Percentiles rank a stretch among this genome's conserved stretches.
Evolutionary conservation across 1,140 invertebrate genomes (phyloP).

Genomic region (Subanguina moxae): DNA sequence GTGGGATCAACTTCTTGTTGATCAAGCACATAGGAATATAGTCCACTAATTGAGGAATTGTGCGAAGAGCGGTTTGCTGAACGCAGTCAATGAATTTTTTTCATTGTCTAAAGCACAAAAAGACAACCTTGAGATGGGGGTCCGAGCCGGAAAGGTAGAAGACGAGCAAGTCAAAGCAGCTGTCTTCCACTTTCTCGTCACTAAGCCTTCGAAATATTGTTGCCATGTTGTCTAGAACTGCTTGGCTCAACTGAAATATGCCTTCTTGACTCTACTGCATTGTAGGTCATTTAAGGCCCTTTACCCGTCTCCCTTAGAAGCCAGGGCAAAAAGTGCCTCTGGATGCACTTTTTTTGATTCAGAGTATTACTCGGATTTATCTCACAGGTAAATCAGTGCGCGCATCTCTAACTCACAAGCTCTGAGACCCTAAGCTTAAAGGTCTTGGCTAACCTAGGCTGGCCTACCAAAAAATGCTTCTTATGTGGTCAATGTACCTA

Average conservation of each 20-base stretch:
- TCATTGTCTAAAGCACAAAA: not conserved
- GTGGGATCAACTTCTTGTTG: constrained; percentile 46
- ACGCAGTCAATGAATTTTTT: constrained; percentile 11
- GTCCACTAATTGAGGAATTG: constrained; percentile 47
- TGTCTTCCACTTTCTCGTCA: constrained; percentile 46
- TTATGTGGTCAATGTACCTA: too few species aligned
- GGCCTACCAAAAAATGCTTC: too few species aligned
- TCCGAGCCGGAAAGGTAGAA: constrained; percentile 35
- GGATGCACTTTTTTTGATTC: too few species aligned
- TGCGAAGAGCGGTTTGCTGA: constrained; percentile 49
- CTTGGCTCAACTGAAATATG: constrained; percentile 27
- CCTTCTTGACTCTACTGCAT: too few species aligned
- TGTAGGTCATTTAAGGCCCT: too few species aligned
- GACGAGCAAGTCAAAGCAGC: constrained; percentile 39
- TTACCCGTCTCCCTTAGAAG: too few species aligned
- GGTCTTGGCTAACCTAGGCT: too few species aligned
- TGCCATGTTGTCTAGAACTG: constrained; percentile 41
- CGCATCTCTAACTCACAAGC: too few species aligned
- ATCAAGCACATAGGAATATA: constrained; percentile 50
- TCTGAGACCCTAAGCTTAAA: too few species aligned
- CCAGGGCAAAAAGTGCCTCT: too few species aligned
- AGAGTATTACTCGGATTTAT: too few species aligned
- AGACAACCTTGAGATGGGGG: constrained; percentile 31
- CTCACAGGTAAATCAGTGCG: too few species aligned
- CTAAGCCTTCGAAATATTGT: constrained; percentile 42